These are phyloP conservation scores for Alcedo atthis DNA, from an alignment of 2,797 vertebrate genomes.

Conservation along the genomic window DNA sequence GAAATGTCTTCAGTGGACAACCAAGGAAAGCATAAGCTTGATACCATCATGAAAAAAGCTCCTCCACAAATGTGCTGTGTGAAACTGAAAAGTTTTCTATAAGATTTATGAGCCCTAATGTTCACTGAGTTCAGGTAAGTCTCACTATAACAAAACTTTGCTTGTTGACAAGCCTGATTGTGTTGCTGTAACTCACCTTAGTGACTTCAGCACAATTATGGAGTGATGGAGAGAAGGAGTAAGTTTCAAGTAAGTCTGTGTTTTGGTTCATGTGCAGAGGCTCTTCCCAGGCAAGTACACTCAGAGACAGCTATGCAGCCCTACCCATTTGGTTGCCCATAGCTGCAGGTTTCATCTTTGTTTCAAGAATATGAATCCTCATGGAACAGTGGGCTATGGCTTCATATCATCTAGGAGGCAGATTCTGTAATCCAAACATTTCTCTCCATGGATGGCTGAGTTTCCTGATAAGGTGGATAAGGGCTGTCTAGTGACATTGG, in stretches of 20 bases:
- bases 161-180: not conserved
- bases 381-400: not conserved
- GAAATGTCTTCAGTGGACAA: not conserved
- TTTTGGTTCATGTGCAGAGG: not conserved
- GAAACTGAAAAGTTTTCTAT: not conserved
- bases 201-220: not conserved
- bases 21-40: not conserved
- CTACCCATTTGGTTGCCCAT: not conserved
- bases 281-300: rapidly evolving
- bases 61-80: not conserved
- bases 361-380: not conserved
- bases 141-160: not conserved
- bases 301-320: not conserved
- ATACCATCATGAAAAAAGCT: not conserved
- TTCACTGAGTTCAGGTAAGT: rapidly evolving
- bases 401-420: not conserved
- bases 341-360: constrained; percentile 47
- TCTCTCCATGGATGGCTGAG: not conserved
- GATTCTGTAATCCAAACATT: not conserved
- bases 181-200: rapidly evolving
- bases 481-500: not conserved
- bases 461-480: not conserved
- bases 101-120: rapidly evolving
- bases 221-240: not conserved
- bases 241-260: not conserved